Evolutionary conservation across 2,113 vertebrate species (phyloP).

Genomic region (Oryzias javanicus): DNA sequence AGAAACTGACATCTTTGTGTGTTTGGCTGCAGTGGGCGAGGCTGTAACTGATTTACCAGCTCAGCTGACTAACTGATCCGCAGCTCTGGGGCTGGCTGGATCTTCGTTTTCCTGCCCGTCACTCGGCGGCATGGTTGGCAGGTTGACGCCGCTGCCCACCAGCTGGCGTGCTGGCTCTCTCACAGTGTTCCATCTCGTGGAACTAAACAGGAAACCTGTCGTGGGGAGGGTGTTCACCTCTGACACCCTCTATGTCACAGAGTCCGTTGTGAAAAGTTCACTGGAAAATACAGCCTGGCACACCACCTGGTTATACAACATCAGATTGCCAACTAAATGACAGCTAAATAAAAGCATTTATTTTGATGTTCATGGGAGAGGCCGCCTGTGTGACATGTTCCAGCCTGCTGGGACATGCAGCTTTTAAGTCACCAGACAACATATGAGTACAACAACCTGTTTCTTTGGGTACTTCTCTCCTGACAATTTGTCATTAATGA

Average conservation of each 20-base stretch:
- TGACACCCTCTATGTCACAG: slow-evolving; percentile 53
- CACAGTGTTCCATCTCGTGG: slow-evolving; percentile 33
- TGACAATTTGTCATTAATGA: slow-evolving; percentile 18
- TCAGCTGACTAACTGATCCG: slow-evolving; percentile 20
- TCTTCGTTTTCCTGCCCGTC: slow-evolving; percentile 2
- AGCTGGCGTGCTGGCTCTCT: slow-evolving; percentile 19
- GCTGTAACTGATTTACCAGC: slow-evolving; percentile 50
- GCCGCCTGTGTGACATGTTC: slow-evolving; percentile 8
- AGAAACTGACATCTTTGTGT: background rate
- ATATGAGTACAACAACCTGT: background rate
- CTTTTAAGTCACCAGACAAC: slow-evolving; percentile 1
- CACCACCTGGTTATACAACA: slow-evolving; percentile 37
- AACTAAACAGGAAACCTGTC: slow-evolving; percentile 60
- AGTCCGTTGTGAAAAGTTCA: slow-evolving; percentile 45
- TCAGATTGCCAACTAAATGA: slow-evolving; percentile 21
- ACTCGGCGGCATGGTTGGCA: slow-evolving; percentile 2
- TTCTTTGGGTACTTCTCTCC: slow-evolving; percentile 7
- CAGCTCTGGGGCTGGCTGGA: slow-evolving; percentile 6
- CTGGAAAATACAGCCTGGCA: slow-evolving; percentile 62
- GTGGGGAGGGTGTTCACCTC: slow-evolving; percentile 59
- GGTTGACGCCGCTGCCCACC: background rate
- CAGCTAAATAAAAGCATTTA: slow-evolving; percentile 26
- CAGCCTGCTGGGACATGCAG: background rate
- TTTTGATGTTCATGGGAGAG: slow-evolving; percentile 16
- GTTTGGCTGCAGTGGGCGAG: slow-evolving; percentile 13